These are phyloP conservation scores for Anisognathus igniventris DNA, from an alignment of 2,797 vertebrate species.

Conservation along the genomic window DNA sequence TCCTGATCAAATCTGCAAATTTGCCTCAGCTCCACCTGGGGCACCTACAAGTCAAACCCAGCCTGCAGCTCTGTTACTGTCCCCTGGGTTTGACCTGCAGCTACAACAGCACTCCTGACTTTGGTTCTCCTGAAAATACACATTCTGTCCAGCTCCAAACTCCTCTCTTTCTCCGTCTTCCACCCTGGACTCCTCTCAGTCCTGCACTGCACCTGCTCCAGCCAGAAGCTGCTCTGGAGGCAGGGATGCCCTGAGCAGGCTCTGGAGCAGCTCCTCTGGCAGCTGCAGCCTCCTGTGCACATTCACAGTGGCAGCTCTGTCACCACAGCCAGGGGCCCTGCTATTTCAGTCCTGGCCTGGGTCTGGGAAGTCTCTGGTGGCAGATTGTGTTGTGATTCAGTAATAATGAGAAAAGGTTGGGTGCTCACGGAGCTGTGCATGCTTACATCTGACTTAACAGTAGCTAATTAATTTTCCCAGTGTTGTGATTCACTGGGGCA, in stretches of 20 bases:
- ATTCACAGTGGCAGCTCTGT: neutral
- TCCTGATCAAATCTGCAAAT: neutral
- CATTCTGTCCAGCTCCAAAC: neutral
- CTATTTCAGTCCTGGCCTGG: neutral
- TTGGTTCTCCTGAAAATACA: neutral
- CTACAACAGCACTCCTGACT: neutral
- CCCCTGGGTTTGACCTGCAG: neutral
- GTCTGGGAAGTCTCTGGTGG: neutral
- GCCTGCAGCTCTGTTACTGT: neutral
- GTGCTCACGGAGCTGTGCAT: rapidly evolving
- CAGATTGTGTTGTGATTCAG: neutral
- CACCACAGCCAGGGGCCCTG: neutral
- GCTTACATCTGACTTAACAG: neutral
- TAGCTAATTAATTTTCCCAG: neutral
- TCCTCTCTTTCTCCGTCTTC: too few relatives aligned
- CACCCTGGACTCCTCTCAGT: neutral
- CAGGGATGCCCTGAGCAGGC: neutral
- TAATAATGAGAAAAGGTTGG: neutral
- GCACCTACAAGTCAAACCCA: neutral
- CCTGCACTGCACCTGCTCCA: neutral
- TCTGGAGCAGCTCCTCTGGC: neutral
- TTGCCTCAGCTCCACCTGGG: neutral
- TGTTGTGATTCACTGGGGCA: neutral
- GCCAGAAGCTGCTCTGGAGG: neutral
- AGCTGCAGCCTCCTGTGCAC: neutral